These are phyloP conservation scores for Rattus rattus DNA, from an alignment of 2,113 vertebrate species.

Conservation along the genomic window DNA sequence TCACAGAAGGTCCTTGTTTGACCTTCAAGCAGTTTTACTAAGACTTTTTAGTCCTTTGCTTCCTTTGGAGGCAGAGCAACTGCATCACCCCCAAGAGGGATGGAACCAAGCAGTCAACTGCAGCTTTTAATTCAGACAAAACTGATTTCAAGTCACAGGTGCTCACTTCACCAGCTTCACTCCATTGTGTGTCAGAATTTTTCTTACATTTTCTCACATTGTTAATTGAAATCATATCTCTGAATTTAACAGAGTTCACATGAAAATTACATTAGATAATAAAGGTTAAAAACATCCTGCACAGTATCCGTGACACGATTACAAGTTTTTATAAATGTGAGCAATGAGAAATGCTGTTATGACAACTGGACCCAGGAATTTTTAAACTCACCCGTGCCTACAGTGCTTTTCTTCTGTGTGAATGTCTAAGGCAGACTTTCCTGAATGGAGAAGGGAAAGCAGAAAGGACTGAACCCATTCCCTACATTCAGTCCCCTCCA, in stretches of 20 bases:
- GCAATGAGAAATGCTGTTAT: not conserved
- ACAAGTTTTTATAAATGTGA: not conserved
- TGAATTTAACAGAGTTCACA: not conserved
- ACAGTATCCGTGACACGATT: not conserved
- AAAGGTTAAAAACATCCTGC: not conserved
- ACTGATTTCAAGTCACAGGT: not conserved
- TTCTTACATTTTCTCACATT: not conserved
- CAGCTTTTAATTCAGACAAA: not conserved
- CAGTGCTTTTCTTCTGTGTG: not conserved
- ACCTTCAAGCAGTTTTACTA: not conserved
- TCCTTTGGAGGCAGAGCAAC: not conserved
- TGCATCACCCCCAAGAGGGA: not conserved
- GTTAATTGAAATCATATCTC: conserved; percentile 15
- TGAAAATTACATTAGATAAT: conserved; percentile 40
- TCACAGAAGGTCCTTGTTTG: not conserved
- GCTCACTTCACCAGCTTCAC: not conserved
- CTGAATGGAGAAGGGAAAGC: not conserved
- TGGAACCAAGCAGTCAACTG: not conserved
- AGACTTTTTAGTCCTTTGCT: not conserved
- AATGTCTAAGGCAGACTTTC: not conserved
- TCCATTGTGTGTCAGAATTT: not conserved
- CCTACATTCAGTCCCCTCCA: too few relatives aligned
- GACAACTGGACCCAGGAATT: not conserved
- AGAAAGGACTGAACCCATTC: not conserved
- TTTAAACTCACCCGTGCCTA: not conserved